Evolutionary conservation across 2,888 invertebrate genomes (phyloP).

Genomic region (Brachypalpus laphriformis): DNA sequence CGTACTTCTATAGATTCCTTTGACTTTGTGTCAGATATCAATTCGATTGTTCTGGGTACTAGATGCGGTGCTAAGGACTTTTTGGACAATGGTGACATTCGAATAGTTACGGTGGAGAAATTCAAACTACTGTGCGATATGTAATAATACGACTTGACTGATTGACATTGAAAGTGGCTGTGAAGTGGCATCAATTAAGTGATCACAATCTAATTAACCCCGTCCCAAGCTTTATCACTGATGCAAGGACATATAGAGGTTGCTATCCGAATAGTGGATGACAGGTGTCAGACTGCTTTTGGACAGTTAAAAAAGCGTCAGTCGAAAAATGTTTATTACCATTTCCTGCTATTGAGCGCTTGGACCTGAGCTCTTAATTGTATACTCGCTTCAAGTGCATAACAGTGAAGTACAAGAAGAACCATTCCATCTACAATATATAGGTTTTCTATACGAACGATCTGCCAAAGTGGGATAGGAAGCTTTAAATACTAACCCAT

Average conservation of each 20-base stretch:
- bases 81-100: neutral
- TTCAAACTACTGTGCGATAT: neutral
- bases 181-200: neutral
- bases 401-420: too few species aligned
- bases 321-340: too few species aligned
- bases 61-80: neutral
- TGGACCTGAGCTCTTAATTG: too few species aligned
- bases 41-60: constrained; percentile 8
- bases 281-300: too few species aligned
- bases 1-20: constrained; percentile 24
- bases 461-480: too few species aligned
- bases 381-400: too few species aligned
- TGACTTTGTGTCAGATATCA: constrained; percentile 29
- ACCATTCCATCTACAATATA: too few species aligned
- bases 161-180: neutral
- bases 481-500: neutral
- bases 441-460: too few species aligned
- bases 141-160: neutral
- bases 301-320: too few species aligned
- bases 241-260: neutral
- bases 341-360: too few species aligned
- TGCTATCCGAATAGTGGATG: neutral
- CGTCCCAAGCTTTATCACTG: neutral
- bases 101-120: constrained; percentile 2
- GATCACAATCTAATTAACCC: neutral